Evolutionary conservation across 2,888 invertebrate species (phyloP), one percentile per base, ranked within the genome.

Genomic region (Caenorhabditis sp.): DNA sequence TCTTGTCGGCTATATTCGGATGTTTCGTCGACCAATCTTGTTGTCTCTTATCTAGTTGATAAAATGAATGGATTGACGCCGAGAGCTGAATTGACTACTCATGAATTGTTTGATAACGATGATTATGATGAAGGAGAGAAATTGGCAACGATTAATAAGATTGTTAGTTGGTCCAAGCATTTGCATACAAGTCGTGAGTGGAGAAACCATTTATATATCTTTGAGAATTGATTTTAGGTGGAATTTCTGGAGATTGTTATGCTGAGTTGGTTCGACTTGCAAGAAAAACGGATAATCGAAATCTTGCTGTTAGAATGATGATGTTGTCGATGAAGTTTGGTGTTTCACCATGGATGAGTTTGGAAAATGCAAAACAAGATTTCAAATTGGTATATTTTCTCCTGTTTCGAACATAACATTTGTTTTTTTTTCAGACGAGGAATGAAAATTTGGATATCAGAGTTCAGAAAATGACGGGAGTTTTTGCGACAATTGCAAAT

Each of bases 391-490:
- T 59, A 4, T 20, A 4, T 59, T 20, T 21, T 59, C 36, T 20
- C 4, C 10, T 31, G 4, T 31, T 31, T 31, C 31, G 4, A 10
- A 31, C 31, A 7, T 31, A n/a, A n/a, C n/a, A 7, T 31, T 31
- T 31, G 31, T 7, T 10, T 31, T 31, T 38, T 25, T 27, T 43
- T 36, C 21, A 49, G 56, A 20, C 21, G 17, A 53, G 60, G 57
- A 52, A n/a, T 5, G 64, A 70, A 23, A 20, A 57, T n/a, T 23
- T 70, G 1, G 58, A 62, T 26, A 77, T 80, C 63, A 26, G 56
- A 58, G 36, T 81, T 88, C 82, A 92, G 1, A 65, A 73, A 21
- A 68, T 73, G 68, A 73, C 65, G 38, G 62, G 49, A 38, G 38
- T 73, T n/a, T 68, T 73, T 43, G 65, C 58, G 20, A 52, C 43